phyloP scores from a whole-genome alignment of 2,797 vertebrate species.

The Aplochiton taeniatus region DNA sequence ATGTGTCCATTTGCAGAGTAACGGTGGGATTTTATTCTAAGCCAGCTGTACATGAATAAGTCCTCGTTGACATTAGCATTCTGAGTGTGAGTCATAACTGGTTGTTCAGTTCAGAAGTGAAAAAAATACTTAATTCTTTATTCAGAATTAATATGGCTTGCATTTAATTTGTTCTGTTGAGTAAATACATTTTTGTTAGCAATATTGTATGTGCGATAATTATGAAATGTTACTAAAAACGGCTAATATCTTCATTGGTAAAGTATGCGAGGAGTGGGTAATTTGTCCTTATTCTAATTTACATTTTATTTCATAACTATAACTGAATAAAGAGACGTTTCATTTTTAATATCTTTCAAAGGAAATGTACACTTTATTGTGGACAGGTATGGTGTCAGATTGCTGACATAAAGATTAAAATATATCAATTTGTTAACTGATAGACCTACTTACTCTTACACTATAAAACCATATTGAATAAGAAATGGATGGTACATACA shows the following conservation, averaged over 20 bases:
- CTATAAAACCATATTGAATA: conserved; percentile 24
- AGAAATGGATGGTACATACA: conserved; percentile 29
- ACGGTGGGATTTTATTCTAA: conserved; percentile 9
- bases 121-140: conserved; percentile 11
- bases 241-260: too few species aligned
- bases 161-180: neutral
- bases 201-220: neutral
- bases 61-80: conserved; percentile 12
- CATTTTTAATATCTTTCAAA: too few species aligned
- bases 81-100: conserved; percentile 21
- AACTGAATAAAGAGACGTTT: too few species aligned
- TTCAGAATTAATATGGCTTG: neutral
- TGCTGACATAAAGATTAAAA: conserved; percentile 25
- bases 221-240: too few species aligned
- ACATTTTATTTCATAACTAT: too few species aligned
- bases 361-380: too few species aligned
- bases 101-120: conserved; percentile 30
- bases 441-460: conserved; percentile 16
- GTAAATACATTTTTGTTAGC: neutral
- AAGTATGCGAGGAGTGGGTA: too few species aligned
- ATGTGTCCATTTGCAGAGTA: conserved; percentile 4
- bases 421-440: conserved; percentile 19
- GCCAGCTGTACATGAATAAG: neutral
- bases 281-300: too few species aligned
- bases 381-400: conserved; percentile 20